A percentile compares a stretch with the other conserved stretches of the same genome.
phyloP scores from a whole-genome alignment of 2,888 invertebrate genomes.

The Rhyacophila evoluta region DNA sequence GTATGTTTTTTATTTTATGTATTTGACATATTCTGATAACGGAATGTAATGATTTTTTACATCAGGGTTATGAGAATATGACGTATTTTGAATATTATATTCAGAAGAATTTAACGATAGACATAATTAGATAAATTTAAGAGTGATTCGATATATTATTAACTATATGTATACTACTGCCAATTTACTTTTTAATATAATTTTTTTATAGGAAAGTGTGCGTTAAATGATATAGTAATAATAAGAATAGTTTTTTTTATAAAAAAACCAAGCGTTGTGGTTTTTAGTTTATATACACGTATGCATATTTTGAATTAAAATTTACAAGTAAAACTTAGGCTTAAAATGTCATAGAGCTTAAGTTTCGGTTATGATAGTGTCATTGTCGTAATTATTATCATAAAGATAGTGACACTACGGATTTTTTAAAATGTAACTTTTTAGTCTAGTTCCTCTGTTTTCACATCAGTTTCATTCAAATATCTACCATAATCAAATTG shows the following conservation, averaged over 20 bases:
- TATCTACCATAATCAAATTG: too few relatives aligned
- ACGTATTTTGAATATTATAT: background rate
- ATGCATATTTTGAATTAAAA: background rate
- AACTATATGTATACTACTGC: background rate
- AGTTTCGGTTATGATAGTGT: background rate
- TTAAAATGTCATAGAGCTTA: background rate
- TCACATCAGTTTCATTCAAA: background rate
- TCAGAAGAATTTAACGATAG: background rate
- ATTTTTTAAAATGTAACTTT: background rate
- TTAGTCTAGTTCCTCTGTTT: background rate
- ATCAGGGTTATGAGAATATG: background rate
- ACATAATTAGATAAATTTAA: background rate
- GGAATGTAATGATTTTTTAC: background rate
- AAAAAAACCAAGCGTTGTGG: constrained; percentile 2
- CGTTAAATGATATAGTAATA: background rate
- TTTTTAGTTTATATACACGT: constrained; percentile 6
- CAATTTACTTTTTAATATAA: constrained; percentile 1
- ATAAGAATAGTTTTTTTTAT: background rate
- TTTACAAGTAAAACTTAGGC: background rate
- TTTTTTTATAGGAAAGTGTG: background rate
- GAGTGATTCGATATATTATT: background rate
- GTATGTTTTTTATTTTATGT: too few relatives aligned
- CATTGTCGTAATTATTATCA: background rate
- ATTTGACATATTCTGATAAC: too few relatives aligned
- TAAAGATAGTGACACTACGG: too few relatives aligned